A percentile compares a stretch with the other conserved stretches of the same genome.
phyloP scores from a whole-genome alignment of 1,140 invertebrate genomes.

The Euborellia annulipes region DNA sequence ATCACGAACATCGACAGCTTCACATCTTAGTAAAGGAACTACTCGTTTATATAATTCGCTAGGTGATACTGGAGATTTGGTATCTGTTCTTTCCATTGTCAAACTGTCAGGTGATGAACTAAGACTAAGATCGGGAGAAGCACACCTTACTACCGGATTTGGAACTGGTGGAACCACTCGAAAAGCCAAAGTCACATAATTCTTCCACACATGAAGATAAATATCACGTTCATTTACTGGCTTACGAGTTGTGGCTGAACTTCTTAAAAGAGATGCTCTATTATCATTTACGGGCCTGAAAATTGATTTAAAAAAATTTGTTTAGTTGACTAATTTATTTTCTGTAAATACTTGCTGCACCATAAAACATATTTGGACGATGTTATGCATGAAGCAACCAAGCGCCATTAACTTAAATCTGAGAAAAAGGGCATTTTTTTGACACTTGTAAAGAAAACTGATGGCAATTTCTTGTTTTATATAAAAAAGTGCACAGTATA shows the following conservation, averaged over 20 bases:
- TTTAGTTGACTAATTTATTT: too few species aligned
- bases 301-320: too few species aligned
- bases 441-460: too few species aligned
- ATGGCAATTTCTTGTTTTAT: too few species aligned
- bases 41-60: constrained; percentile 81
- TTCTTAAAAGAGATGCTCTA: constrained; percentile 75
- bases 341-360: too few species aligned
- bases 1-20: constrained; percentile 82
- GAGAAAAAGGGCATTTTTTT: too few species aligned
- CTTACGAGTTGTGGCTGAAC: constrained; percentile 60
- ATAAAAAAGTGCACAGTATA: too few species aligned
- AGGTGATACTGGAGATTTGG: constrained; percentile 49
- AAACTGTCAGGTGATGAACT: constrained; percentile 71
- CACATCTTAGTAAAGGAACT: constrained; percentile 76
- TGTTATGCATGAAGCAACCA: too few species aligned
- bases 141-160: constrained; percentile 68
- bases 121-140: constrained; percentile 82
- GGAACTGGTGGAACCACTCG: constrained; percentile 73
- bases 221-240: constrained; percentile 80
- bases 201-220: constrained; percentile 89
- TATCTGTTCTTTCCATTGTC: constrained; percentile 57
- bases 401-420: too few species aligned
- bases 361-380: too few species aligned
- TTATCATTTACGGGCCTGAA: constrained; percentile 90
- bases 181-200: constrained; percentile 90